Conservation (phyloP, 2,888 invertebrate genomes). For the Apodemia mormo region DNA sequence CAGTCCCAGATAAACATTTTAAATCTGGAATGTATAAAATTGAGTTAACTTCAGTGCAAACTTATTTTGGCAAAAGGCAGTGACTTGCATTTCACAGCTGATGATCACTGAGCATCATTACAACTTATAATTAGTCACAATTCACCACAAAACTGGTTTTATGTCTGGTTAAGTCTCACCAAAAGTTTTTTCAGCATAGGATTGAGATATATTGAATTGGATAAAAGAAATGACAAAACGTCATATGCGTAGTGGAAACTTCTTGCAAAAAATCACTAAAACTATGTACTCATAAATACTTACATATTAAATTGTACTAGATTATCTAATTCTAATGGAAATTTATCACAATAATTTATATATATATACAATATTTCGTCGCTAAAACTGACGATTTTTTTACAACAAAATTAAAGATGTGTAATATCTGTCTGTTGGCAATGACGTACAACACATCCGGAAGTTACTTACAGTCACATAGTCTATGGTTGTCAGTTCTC, state of each 20-base stretch:
- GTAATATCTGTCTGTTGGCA: slow-evolving; percentile 37
- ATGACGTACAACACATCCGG: slow-evolving; percentile 77
- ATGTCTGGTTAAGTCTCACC: slow-evolving; percentile 47
- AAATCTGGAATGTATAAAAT: slow-evolving; percentile 60
- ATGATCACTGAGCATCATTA: slow-evolving; percentile 2
- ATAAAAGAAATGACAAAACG: slow-evolving; percentile 74
- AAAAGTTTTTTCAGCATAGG: slow-evolving; percentile 57
- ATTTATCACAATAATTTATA: slow-evolving; percentile 76
- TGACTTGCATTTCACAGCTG: slow-evolving; percentile 39
- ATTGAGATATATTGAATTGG: slow-evolving; percentile 65
- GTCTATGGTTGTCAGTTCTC: slow-evolving; percentile 43
- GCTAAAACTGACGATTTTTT: slow-evolving; percentile 65
- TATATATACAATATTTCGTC: slow-evolving; percentile 71
- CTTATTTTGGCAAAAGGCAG: slow-evolving; percentile 38
- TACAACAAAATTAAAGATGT: slow-evolving; percentile 53
- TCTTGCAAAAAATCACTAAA: slow-evolving; percentile 48
- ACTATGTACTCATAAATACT: slow-evolving; percentile 54
- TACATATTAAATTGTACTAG: slow-evolving; percentile 76
- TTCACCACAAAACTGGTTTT: not conserved
- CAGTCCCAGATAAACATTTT: slow-evolving; percentile 97
- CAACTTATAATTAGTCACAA: not conserved
- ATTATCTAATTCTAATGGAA: slow-evolving; percentile 69
- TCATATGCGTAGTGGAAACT: slow-evolving; percentile 66
- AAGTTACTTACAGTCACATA: slow-evolving; percentile 55
- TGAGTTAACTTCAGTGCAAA: slow-evolving; percentile 24